These are phyloP conservation scores for Panopea generosa DNA, from an alignment of 2,888 invertebrate species.

Conservation along the genomic window DNA sequence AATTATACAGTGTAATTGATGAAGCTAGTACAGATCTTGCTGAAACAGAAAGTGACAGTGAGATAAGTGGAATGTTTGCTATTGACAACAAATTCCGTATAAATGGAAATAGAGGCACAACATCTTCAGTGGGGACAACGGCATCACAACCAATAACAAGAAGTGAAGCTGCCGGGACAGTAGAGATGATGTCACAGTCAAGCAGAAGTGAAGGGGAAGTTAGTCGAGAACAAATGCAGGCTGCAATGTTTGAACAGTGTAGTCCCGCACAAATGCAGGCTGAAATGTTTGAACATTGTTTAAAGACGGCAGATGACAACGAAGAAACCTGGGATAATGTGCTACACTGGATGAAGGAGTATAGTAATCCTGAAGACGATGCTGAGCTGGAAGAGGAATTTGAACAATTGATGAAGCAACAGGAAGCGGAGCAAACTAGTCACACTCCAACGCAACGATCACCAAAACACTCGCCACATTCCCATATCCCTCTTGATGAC, in stretches of 20 bases:
- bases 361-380: conserved; percentile 21
- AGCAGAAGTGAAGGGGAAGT: neutral
- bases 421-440: neutral
- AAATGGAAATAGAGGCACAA: neutral
- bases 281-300: conserved; percentile 42
- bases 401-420: conserved; percentile 29
- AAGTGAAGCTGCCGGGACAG: conserved; percentile 8
- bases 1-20: conserved; percentile 16
- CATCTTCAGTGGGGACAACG: neutral
- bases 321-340: conserved; percentile 52
- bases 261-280: conserved; percentile 22
- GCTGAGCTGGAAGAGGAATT: conserved; percentile 44
- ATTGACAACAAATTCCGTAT: conserved; percentile 46
- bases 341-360: conserved; percentile 54
- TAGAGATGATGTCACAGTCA: neutral
- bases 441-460: neutral
- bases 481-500: conserved; percentile 31
- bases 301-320: conserved; percentile 43
- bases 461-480: no score
- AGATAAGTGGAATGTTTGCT: conserved; percentile 32
- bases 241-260: conserved; percentile 9
- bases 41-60: conserved; percentile 51
- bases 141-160: neutral
- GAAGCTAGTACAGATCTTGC: conserved; percentile 45
- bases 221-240: neutral